phyloP scores from a whole-genome alignment of 1,140 invertebrate species.

The Platorchestia sp. region DNA sequence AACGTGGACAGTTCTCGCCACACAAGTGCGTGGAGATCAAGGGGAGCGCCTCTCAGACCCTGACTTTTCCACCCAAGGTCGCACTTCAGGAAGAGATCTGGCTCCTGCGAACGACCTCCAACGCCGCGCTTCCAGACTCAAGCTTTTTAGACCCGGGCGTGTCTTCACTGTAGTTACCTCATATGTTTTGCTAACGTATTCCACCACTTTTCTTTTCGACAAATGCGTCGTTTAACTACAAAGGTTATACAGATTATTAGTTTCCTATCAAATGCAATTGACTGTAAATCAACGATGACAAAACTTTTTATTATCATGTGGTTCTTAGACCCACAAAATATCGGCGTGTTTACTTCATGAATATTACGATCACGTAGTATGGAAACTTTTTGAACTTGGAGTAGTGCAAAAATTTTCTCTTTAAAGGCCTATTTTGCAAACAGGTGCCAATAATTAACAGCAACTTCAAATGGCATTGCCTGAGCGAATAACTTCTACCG shows the following conservation, averaged over 20 bases:
- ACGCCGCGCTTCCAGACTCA: not conserved
- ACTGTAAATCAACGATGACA: not conserved
- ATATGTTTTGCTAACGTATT: not conserved
- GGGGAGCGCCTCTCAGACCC: constrained; percentile 30
- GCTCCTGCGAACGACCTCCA: constrained; percentile 20
- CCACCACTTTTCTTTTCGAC: not conserved
- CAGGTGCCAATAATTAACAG: no score
- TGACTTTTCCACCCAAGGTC: constrained; percentile 47
- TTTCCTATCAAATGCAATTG: not conserved
- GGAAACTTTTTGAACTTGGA: not conserved
- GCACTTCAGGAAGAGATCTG: constrained; percentile 50
- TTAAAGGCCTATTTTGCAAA: not conserved
- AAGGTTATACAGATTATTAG: not conserved
- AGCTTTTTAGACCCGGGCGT: not conserved
- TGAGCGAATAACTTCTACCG: no score
- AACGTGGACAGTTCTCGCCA: not conserved
- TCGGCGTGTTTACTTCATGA: not conserved
- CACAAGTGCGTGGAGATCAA: not conserved
- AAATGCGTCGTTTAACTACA: not conserved
- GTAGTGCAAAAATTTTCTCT: not conserved
- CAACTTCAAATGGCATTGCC: no score
- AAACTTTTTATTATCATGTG: not conserved
- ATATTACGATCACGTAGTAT: not conserved
- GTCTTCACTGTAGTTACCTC: not conserved
- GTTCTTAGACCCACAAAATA: not conserved